phyloP scores from a whole-genome alignment of 2,797 vertebrate genomes.

The Cephalopachus bancanus region DNA sequence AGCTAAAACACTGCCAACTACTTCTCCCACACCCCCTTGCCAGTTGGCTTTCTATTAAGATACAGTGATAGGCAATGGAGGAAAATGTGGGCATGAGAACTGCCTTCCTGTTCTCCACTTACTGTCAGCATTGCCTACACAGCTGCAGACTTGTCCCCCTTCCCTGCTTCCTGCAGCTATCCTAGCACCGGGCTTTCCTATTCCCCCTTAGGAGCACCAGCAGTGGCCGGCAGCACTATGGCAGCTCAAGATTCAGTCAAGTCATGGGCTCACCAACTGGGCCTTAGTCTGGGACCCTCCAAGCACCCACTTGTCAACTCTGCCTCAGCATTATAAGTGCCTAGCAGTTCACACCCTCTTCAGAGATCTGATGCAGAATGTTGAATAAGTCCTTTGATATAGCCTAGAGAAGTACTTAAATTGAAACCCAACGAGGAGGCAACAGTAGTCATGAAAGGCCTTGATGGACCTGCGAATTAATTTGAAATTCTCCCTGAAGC shows the following conservation, averaged over 20 bases:
- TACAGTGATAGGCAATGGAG: background rate
- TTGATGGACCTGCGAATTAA: background rate
- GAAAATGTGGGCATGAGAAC: background rate
- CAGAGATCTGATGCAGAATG: background rate
- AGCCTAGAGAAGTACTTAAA: background rate
- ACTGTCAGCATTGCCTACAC: background rate
- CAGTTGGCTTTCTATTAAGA: background rate
- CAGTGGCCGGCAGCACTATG: background rate
- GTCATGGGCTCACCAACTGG: background rate
- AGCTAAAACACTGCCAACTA: background rate
- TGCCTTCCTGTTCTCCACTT: background rate
- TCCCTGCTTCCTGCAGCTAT: background rate
- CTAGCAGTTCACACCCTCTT: background rate
- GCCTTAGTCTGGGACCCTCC: no score
- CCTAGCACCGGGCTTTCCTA: background rate
- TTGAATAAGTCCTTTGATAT: background rate
- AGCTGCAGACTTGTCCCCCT: background rate
- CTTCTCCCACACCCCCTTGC: background rate
- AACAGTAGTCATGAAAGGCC: background rate
- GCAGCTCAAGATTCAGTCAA: background rate
- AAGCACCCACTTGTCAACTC: background rate
- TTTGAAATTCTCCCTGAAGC: background rate
- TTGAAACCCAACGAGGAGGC: background rate
- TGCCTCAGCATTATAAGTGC: background rate
- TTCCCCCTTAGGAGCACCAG: background rate